Base-by-base conservation (phyloP, 2,888 invertebrate species). In the Harpalus rufipes region DNA sequence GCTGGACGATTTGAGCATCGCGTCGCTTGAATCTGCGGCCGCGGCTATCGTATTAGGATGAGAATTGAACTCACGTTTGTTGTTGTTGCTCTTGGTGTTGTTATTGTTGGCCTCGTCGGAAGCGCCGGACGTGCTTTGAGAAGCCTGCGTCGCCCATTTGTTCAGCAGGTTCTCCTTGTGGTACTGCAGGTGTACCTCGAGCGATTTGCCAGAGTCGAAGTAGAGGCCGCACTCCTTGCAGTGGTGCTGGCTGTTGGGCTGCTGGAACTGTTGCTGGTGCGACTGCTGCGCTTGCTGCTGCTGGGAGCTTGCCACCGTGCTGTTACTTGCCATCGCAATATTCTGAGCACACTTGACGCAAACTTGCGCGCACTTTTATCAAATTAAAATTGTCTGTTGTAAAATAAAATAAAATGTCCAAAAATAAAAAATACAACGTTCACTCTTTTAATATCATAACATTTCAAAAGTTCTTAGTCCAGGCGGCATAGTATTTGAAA, bases 171-270 rank as follows among this genome's bases (percentile, higher is more conserved):
- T 95, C 89, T 96, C 95, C 90, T 96, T 95, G 89, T 96, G 95
- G 90, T 96, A 96, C 89, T 95, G 94, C 88, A 96, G 92, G 91
- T 96, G 96, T 87, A 96, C 96, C 89, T 96, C 95, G 87, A 96
- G 92, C 86, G 96, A 96, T 89, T 95, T 95, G 85, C 94, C 93
- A 88, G 95, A 95, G 90, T 96, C 95, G 89, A 96, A 93, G 89
- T 93, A 94, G 87, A 96, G 91, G 88, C 94, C 94, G 92, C 96
- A 96, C 91, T 95, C 94, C 91, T 95, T 94, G 92, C 96, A 96
- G 90, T 94, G 94, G 90, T 93, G 93, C 88, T 94, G 93, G 89
- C 92, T 92, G 87, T 90, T 91, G 87, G 89, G 89, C 85, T 91
- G 93, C 90, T 91, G 93, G 90, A 91, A 93, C 90, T 87, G 92